Evolutionary conservation across 2,797 vertebrate genomes (phyloP), one percentile per base, ranked within the genome.

Genomic region (Peromyscus eremicus): DNA sequence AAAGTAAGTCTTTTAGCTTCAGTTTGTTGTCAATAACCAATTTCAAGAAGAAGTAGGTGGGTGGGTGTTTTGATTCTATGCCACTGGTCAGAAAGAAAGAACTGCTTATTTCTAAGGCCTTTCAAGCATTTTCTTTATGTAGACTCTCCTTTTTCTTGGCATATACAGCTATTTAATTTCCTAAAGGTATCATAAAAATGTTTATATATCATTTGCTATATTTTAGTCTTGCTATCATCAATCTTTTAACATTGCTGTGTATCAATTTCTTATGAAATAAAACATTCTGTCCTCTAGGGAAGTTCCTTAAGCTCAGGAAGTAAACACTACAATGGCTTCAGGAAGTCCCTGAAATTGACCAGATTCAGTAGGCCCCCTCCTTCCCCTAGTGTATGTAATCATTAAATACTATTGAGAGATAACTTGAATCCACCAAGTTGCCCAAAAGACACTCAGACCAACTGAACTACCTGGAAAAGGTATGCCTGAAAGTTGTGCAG

Each of bases 221-320:
- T 88, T 94, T 96, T 92, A 27, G 9, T 82, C 73, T 92, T 70
- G 6, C 77, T 79, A 25, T 12, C 89, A 13, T n/a, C 84, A 37
- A 12, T 73, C 9, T 32, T 57, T 11, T 70, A 32, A 64, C 43
- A 40, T 64, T 68, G 32, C 13, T 13, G 29, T 68, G 6, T n/a
- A 49, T 49, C 32, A 52, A n/a, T 40, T 57, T 57, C 8, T 19
- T 46, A 64, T 84, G 27, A 46, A 16, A 83, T 49, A 85, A 85
- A 62, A 25, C 10, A 85, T 85, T 68, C 29, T 5, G 68, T 19
- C 43, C 43, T 85, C 5, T 64, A 85, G 64, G 40, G 82, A 85
- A 68, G 10, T 21, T 85, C 29, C 19, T 68, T 49, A 68, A 49
- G 62, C 29, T n/a, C 29, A 49, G 82, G 40, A 85, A 34, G 17